These are phyloP conservation scores for Entomobrya proxima DNA, from an alignment of 2,888 invertebrate genomes.

Conservation along the genomic window DNA sequence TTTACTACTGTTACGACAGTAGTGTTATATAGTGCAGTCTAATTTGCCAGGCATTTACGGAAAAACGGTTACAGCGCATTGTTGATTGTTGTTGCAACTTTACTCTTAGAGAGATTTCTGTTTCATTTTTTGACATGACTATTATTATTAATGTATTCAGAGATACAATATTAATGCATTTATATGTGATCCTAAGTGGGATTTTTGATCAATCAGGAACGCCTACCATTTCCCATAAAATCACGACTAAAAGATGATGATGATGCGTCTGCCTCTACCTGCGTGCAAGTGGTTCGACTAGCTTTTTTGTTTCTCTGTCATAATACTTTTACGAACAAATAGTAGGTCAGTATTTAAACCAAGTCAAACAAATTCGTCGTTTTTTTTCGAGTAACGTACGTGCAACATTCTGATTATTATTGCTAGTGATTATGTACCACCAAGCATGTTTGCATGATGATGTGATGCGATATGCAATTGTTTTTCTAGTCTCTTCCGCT, in stretches of 20 bases:
- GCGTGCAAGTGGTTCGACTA: constrained; percentile 52
- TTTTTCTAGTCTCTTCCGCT: constrained; percentile 17
- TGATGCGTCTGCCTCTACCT: not conserved
- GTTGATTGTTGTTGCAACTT: not conserved
- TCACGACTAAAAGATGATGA: constrained; percentile 45
- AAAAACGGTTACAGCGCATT: not conserved
- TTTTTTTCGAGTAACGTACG: constrained; percentile 4
- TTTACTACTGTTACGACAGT: no score
- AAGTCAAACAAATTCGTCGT: constrained; percentile 40
- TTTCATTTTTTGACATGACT: constrained; percentile 25
- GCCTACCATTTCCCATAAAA: constrained; percentile 68
- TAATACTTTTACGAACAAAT: constrained; percentile 23
- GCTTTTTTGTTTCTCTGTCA: constrained; percentile 22
- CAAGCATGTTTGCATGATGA: constrained; percentile 1
- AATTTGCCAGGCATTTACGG: constrained; percentile 7
- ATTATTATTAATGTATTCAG: constrained; percentile 21
- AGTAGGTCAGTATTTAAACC: constrained; percentile 63
- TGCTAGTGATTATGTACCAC: not conserved
- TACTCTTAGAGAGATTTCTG: not conserved
- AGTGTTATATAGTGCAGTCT: no score
- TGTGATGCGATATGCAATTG: not conserved
- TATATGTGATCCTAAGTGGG: constrained; percentile 38
- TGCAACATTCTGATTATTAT: constrained; percentile 28
- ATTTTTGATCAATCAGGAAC: constrained; percentile 59
- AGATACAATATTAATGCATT: constrained; percentile 22